Evolutionary conservation across 2,113 vertebrate species (phyloP).

Genomic region (Oryzias curvinotus): DNA sequence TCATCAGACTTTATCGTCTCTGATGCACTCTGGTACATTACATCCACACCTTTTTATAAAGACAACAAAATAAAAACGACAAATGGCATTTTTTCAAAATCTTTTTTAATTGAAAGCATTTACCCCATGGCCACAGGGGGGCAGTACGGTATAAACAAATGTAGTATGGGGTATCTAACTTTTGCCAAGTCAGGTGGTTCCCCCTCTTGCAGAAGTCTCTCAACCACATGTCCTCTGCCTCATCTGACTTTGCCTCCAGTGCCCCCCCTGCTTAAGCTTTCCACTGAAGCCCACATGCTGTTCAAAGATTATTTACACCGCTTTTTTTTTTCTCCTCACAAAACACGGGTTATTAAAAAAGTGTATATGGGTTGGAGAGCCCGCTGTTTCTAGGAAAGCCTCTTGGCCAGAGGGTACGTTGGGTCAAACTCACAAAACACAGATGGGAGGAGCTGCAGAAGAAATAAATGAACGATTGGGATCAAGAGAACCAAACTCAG

Average conservation of each 20-base stretch:
- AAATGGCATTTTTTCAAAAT: not conserved
- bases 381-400: conserved; percentile 44
- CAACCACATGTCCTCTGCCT: conserved; percentile 8
- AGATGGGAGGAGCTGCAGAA: conserved; percentile 1
- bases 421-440: conserved; percentile 41
- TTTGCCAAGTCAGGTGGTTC: conserved; percentile 38
- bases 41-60: conserved; percentile 9
- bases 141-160: conserved; percentile 51
- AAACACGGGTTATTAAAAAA: conserved; percentile 14
- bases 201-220: not conserved
- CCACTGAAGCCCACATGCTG: not conserved
- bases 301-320: not conserved
- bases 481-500: conserved; percentile 13
- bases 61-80: not conserved
- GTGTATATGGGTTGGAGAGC: not conserved
- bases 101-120: conserved; percentile 8
- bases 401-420: conserved; percentile 43
- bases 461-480: conserved; percentile 13
- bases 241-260: conserved; percentile 33
- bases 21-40: conserved; percentile 18
- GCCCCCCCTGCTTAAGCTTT: conserved; percentile 11
- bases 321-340: not conserved
- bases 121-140: conserved; percentile 61
- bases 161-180: conserved; percentile 8
- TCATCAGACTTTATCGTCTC: conserved; percentile 20